Percentiles rank a stretch among this genome's conserved stretches.
Conservation (phyloP, 2,888 invertebrate genomes). For the Aphidius colemani region DNA sequence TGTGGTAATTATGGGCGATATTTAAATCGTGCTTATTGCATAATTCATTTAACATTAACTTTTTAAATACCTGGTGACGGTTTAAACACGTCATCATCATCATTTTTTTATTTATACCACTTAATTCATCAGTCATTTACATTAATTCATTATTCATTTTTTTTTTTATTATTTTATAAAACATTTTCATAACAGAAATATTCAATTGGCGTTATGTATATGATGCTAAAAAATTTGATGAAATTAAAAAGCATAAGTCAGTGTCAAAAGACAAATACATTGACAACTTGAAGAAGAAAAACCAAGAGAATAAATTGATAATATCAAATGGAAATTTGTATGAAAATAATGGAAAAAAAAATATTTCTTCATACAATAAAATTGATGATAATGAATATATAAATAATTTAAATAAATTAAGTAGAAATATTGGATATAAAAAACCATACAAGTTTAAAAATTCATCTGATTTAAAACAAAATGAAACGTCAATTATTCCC, state of each 20-base stretch:
- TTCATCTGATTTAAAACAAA: too few relatives aligned
- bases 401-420: too few relatives aligned
- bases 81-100: neutral
- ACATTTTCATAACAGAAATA: slow-evolving; percentile 33
- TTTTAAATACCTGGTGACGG: neutral
- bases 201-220: slow-evolving; percentile 30
- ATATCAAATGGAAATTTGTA: too few relatives aligned
- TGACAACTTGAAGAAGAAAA: too few relatives aligned
- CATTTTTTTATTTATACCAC: neutral
- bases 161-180: neutral
- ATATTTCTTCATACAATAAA: too few relatives aligned
- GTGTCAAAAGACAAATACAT: too few relatives aligned
- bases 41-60: slow-evolving; percentile 20
- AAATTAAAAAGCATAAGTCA: too few relatives aligned
- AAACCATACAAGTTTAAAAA: too few relatives aligned
- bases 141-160: neutral
- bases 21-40: slow-evolving; percentile 3
- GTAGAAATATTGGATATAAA: too few relatives aligned
- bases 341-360: too few relatives aligned
- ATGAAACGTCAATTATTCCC: neutral
- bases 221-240: slow-evolving; percentile 30
- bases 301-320: too few relatives aligned
- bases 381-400: too few relatives aligned
- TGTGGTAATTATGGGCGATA: slow-evolving; percentile 60
- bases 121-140: slow-evolving; percentile 7